These are phyloP conservation scores for Samia ricini DNA, from an alignment of 1,140 invertebrate genomes.

Conservation along the genomic window DNA sequence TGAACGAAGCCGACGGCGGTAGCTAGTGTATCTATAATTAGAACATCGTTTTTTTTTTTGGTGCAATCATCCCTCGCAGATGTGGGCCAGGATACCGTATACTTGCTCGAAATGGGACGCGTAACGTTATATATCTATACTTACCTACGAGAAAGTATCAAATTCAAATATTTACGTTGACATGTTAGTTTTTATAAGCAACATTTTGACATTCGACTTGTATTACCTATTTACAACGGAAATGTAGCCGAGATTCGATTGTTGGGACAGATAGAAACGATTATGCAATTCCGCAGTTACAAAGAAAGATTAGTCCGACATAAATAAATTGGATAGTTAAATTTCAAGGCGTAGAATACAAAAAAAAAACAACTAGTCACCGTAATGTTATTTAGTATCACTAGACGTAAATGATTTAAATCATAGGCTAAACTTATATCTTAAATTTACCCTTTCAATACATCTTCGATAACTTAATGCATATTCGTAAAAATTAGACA, in stretches of 20 bases:
- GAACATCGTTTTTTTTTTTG: constrained; percentile 48
- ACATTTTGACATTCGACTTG: constrained; percentile 3
- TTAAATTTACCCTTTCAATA: no score
- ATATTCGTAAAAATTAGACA: no score
- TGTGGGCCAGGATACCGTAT: constrained; percentile 61
- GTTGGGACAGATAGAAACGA: no score
- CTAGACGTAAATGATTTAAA: no score
- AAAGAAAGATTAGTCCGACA: no score
- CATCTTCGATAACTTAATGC: no score
- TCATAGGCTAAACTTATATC: no score
- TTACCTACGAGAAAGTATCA: constrained; percentile 60
- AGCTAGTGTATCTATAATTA: constrained; percentile 33
- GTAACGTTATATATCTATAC: no score
- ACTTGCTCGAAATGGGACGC: constrained; percentile 60
- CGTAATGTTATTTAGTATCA: no score
- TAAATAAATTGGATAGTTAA: no score
- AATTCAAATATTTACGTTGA: constrained; percentile 37
- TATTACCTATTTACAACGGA: neutral
- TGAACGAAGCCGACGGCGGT: neutral
- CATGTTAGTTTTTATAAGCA: constrained; percentile 18
- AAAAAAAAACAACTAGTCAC: no score
- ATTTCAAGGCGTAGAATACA: no score
- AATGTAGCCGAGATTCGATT: neutral
- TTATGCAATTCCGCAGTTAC: neutral
- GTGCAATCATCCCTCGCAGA: constrained; percentile 40